Base-by-base conservation (phyloP, 2,797 vertebrate genomes). In the Parambassis ranga region DNA sequence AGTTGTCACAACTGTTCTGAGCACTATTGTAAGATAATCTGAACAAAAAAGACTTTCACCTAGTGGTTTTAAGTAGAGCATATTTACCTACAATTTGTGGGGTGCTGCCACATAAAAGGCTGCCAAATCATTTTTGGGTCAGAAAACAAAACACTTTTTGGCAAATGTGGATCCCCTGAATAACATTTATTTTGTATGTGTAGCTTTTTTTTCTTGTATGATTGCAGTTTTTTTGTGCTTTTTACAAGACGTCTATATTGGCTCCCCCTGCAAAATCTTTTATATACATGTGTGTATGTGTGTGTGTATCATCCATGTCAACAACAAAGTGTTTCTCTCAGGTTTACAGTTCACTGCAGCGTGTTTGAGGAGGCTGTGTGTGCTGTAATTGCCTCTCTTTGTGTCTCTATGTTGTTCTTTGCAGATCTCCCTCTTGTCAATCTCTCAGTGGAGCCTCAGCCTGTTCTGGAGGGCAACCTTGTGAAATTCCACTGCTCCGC, bases 401-500 rank as follows among this genome's bases (percentile, higher is more conserved):
- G 52, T 82, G 50, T 70, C 20, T 70, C 16, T 61, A 4, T 65
- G 33, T 49, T 53, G n/a, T n/a, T n/a, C n/a, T 55, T 62, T 86
- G 73, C 68, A 99, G 98, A 99, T 82, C 94, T 97, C 0, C 98
- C 98, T 0, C 92, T 97, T 48, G 98, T 99, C 79, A 98, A 99
- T 87, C 91, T 99, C 53, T 95, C 97, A 0, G 95, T 98, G 87
- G 96, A 99, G 71, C 96, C 98, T 0, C 98, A 99, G 86, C 95
- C 97, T 0, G 93, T 98, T 53, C 87, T 98, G 44, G 98, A 99
- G 77, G 97, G 97, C 42, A 97, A 96, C 68, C 88, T 93, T 0
- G 95, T 99, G 76, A 96, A 94, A 44, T 99, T 99, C 83, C 94
- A 96, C 85, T 99, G 98, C 86, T 95, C 96, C 0, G 96, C 97